Evolutionary conservation across 1,140 invertebrate genomes (phyloP).

Genomic region (Orussus abietinus): DNA sequence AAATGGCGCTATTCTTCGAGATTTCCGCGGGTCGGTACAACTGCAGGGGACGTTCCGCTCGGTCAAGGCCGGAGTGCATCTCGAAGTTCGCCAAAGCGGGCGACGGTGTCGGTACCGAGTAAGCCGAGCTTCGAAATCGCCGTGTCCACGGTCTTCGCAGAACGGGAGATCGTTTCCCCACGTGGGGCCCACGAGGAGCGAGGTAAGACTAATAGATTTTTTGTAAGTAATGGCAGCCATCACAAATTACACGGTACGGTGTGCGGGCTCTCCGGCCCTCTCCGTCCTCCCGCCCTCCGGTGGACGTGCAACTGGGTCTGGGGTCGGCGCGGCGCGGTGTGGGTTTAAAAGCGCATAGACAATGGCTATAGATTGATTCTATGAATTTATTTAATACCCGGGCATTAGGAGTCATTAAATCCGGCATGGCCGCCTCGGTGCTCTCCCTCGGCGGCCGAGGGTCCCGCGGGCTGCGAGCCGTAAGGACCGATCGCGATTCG

Average conservation of each 20-base stretch:
- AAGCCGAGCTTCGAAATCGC: no score
- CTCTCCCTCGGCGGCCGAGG: no score
- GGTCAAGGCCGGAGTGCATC: no score
- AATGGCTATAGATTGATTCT: slow-evolving; percentile 34
- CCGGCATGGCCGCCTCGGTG: slow-evolving; percentile 13
- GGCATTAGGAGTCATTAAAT: slow-evolving; percentile 28
- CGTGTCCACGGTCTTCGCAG: no score
- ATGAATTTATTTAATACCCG: slow-evolving; percentile 33
- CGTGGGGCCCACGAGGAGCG: slow-evolving; percentile 8
- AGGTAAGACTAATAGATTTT: slow-evolving; percentile 27
- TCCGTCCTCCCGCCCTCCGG: slow-evolving; percentile 9
- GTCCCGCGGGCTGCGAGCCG: no score
- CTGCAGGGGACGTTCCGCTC: no score
- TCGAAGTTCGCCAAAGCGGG: no score
- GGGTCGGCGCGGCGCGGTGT: slow-evolving; percentile 10
- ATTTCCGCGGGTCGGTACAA: no score
- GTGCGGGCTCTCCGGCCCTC: slow-evolving; percentile 16
- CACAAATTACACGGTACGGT: slow-evolving; percentile 28
- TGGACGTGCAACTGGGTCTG: no score
- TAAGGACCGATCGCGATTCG: slow-evolving; percentile 6
- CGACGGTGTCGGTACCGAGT: no score
- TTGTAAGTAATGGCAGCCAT: slow-evolving; percentile 23
- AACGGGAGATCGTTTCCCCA: no score
- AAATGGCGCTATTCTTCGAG: no score
- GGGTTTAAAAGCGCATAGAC: slow-evolving; percentile 20